Percentiles rank a stretch among this genome's conserved stretches.
phyloP scores from a whole-genome alignment of 2,113 vertebrate genomes.

The Manacus vitellinus region DNA sequence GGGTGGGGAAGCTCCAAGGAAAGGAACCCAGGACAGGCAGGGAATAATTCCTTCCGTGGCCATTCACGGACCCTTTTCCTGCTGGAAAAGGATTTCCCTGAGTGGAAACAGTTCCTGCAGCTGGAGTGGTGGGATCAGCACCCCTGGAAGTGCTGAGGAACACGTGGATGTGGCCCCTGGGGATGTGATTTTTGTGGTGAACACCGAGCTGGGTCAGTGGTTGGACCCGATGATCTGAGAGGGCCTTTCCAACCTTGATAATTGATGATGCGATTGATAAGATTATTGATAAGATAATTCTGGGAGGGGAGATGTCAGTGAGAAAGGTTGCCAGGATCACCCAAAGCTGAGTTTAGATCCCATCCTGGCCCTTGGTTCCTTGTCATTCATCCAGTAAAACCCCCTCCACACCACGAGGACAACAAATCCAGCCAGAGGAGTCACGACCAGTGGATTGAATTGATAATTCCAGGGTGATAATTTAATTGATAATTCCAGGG shows the following conservation, averaged over 20 bases:
- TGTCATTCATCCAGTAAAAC: neutral
- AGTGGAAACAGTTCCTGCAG: neutral
- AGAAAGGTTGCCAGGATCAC: neutral
- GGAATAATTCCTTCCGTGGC: neutral
- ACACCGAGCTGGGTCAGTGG: neutral
- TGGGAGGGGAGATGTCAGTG: neutral
- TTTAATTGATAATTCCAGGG: neutral
- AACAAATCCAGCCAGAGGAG: neutral
- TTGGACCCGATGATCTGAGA: neutral
- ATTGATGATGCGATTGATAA: no score
- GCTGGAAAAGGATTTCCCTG: neutral
- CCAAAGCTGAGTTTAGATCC: neutral
- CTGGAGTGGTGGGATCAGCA: neutral
- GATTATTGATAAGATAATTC: no score
- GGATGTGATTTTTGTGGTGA: neutral
- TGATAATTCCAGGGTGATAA: neutral
- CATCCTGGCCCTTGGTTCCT: neutral
- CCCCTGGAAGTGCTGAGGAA: neutral
- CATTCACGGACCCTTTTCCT: neutral
- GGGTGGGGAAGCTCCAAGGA: neutral
- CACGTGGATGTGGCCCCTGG: neutral
- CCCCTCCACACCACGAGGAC: neutral
- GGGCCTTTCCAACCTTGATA: neutral
- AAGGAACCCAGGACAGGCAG: neutral
- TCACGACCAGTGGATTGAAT: neutral